phyloP scores from a whole-genome alignment of 2,113 vertebrate species.

The Poeciliopsis turrubarensis region DNA sequence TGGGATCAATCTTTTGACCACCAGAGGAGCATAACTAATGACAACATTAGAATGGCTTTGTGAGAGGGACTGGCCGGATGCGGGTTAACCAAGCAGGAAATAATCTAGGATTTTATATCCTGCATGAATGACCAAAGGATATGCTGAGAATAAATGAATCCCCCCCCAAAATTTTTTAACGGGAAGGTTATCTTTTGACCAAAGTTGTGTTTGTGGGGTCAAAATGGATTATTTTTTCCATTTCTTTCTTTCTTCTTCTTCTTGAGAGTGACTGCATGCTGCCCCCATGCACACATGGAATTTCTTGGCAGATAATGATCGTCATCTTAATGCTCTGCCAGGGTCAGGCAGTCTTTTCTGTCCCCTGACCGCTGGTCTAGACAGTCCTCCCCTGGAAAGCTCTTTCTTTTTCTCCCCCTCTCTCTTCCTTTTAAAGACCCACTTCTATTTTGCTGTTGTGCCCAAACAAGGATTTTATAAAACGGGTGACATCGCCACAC shows the following conservation, averaged over 20 bases:
- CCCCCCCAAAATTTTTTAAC: conserved; percentile 68
- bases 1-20: conserved; percentile 85
- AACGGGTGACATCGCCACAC: conserved; percentile 86
- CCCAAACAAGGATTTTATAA: conserved; percentile 83
- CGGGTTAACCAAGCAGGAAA: conserved; percentile 86
- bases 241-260: not conserved
- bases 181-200: conserved; percentile 66
- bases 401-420: conserved; percentile 15
- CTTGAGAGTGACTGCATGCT: conserved; percentile 16
- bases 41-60: conserved; percentile 86
- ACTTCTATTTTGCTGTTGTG: conserved; percentile 78
- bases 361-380: conserved; percentile 71
- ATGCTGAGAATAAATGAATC: conserved; percentile 83
- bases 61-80: conserved; percentile 81
- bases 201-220: conserved; percentile 55
- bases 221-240: conserved; percentile 52
- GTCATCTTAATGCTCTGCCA: conserved; percentile 71
- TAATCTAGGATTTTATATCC: conserved; percentile 87
- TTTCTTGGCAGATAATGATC: conserved; percentile 77
- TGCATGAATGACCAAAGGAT: conserved; percentile 83
- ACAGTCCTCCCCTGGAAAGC: conserved; percentile 65
- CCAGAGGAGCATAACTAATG: conserved; percentile 87
- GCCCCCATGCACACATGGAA: conserved; percentile 66
- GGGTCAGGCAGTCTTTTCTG: conserved; percentile 78
- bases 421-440: conserved; percentile 66